These are phyloP conservation scores for Poliocrania exsul DNA, from an alignment of 2,797 vertebrate genomes.

Conservation along the genomic window DNA sequence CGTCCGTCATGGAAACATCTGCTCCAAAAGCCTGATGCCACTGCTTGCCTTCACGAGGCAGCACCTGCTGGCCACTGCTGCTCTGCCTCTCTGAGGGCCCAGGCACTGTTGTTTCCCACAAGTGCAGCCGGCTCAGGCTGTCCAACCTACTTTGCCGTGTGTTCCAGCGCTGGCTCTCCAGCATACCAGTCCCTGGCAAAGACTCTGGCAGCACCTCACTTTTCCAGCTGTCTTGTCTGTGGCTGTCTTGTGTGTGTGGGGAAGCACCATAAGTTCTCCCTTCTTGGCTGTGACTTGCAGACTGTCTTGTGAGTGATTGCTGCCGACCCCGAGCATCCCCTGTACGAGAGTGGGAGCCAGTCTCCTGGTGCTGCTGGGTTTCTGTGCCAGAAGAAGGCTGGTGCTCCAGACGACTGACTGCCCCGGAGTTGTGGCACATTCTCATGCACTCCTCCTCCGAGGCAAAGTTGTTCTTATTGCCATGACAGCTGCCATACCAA, in stretches of 20 bases:
- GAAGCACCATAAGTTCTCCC: not conserved
- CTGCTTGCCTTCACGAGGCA: not conserved
- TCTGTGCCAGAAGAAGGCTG: not conserved
- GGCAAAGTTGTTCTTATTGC: slow-evolving; percentile 92
- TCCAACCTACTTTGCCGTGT: not conserved
- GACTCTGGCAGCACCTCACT: not conserved
- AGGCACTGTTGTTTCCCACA: not conserved
- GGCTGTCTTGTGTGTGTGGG: not conserved
- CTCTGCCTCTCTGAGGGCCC: not conserved
- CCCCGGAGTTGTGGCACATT: slow-evolving; percentile 64
- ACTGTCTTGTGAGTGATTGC: not conserved
- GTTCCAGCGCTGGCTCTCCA: not conserved
- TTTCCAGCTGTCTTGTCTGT: not conserved
- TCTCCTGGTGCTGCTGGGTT: not conserved
- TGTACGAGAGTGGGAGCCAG: not conserved
- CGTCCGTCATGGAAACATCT: not conserved
- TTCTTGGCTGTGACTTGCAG: not conserved
- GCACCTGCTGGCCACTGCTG: not conserved
- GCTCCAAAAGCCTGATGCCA: not conserved
- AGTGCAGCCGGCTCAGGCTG: not conserved
- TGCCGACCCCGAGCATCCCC: not conserved
- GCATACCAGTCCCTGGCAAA: not conserved
- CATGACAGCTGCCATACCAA: slow-evolving; percentile 93
- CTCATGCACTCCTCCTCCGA: slow-evolving; percentile 85
- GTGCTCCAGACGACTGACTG: not conserved